Evolutionary conservation across 1,140 invertebrate genomes (phyloP).

Genomic region (Drosophila obscura): DNA sequence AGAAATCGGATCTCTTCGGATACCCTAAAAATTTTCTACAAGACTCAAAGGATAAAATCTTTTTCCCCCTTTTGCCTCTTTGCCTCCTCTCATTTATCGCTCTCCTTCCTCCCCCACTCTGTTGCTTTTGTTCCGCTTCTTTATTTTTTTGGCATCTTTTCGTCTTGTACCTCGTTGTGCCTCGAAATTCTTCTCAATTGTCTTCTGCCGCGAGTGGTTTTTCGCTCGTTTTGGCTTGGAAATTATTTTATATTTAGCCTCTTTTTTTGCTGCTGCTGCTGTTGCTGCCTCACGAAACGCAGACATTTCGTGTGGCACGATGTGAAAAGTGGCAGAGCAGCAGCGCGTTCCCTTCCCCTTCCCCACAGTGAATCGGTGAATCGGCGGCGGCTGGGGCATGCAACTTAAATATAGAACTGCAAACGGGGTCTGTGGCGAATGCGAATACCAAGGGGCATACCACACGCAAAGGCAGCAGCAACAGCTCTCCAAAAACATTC

Average conservation of each 20-base stretch:
- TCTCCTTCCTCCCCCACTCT: neutral
- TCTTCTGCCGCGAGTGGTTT: slow-evolving; percentile 4
- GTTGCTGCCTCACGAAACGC: slow-evolving; percentile 36
- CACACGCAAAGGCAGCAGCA: slow-evolving; percentile 5
- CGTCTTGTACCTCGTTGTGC: slow-evolving; percentile 38
- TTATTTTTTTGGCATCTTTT: slow-evolving; percentile 44
- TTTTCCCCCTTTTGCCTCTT: slow-evolving; percentile 17
- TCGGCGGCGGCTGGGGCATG: slow-evolving; percentile 13
- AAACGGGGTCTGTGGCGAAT: slow-evolving; percentile 17
- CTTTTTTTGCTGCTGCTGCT: slow-evolving; percentile 19
- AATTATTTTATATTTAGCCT: slow-evolving; percentile 57
- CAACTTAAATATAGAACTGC: slow-evolving; percentile 52
- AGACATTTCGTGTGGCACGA: slow-evolving; percentile 55
- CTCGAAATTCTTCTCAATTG: slow-evolving; percentile 16
- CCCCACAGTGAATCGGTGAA: no score
- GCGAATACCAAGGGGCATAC: slow-evolving; percentile 22
- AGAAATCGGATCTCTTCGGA: no score
- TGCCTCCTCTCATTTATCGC: slow-evolving; percentile 25
- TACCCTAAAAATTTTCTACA: no score
- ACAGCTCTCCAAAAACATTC: neutral
- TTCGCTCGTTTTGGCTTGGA: slow-evolving; percentile 23
- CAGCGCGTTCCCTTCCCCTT: neutral
- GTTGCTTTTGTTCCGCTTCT: slow-evolving; percentile 16
- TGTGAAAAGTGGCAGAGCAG: slow-evolving; percentile 35
- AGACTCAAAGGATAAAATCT: no score